Base-by-base conservation (phyloP, 1,140 invertebrate genomes). In the Drosophila pectinifera region DNA sequence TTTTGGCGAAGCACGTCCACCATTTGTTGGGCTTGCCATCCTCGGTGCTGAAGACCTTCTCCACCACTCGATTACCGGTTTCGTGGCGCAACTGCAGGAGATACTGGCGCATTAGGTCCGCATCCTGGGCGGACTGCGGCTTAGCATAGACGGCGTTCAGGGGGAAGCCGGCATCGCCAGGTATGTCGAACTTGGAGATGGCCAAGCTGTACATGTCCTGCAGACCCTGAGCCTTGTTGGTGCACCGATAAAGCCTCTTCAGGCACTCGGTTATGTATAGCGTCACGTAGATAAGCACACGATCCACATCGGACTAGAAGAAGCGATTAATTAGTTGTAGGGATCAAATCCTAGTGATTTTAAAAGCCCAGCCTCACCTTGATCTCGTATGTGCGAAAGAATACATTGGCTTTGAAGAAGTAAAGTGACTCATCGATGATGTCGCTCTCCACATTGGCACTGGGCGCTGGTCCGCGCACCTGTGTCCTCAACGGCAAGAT, bases 1-100 rank as follows among this genome's bases (percentile, higher is more conserved):
- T 99, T 92, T 99, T 99, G 14, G 98, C 96, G 94, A 99, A 99
- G 91, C 99, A 99, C 28, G 99, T 93, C 99, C 99, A 99, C 99
- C 99, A 99, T 93, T 99, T 99, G 89, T 97, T 98, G 13, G 99
- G 98, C 91, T 98, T 98, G 2, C 97, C 97, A 93, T 98, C 97
- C 69, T 97, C 96, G 20, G 95, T 95, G 43, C 95, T 95, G 93
- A 98, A 99, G 1, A 98, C 98, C 93, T 96, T 97, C 61, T 99
- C 98, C 92, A 96, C 95, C 14, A 99, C 94, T 70, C 99, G 94
- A 31, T 95, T 92, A 13, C 98, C 98, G 41, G 97, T 97, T 93
- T 99, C 99, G 93, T 99, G 98, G 69, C 99, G 93, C 26, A 99
- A 91, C 93, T 99, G 99, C 76, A 97, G 95, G 16, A 99, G 93